Evolutionary conservation across 2,888 invertebrate genomes (phyloP).

Genomic region (Unio pictorum): DNA sequence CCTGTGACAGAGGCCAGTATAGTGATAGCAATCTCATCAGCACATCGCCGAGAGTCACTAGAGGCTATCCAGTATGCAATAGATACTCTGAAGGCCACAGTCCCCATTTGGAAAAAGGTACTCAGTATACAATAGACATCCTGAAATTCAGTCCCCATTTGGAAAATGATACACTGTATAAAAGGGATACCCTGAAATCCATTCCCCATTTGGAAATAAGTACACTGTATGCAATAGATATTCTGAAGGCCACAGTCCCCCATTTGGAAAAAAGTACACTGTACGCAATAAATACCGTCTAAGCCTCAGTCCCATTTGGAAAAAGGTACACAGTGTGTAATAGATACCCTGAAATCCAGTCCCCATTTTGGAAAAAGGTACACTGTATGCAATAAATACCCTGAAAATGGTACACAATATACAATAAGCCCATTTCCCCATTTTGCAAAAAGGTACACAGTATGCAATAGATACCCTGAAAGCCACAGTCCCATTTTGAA

Average conservation of each 20-base stretch:
- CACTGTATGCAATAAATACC: too few species aligned
- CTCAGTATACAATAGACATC: background rate
- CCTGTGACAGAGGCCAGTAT: slow-evolving; percentile 90
- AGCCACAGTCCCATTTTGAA: background rate
- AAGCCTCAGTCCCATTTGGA: background rate
- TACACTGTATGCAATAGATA: too few species aligned
- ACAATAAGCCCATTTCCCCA: too few species aligned
- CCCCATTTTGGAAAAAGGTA: background rate
- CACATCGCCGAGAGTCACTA: slow-evolving; percentile 87
- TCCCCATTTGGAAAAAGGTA: slow-evolving; percentile 95
- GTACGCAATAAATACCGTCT: background rate
- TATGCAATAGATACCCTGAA: background rate
- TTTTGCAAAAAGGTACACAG: slow-evolving; percentile 80
- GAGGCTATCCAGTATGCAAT: slow-evolving; percentile 88
- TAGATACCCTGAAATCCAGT: slow-evolving; percentile 81
- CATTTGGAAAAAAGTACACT: slow-evolving; percentile 80
- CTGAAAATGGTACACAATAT: too few species aligned
- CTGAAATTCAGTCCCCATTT: background rate
- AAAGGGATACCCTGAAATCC: slow-evolving; percentile 79
- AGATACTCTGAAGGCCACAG: slow-evolving; percentile 86
- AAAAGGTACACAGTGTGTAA: too few species aligned
- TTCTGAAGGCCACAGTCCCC: too few species aligned
- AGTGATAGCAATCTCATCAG: slow-evolving; percentile 90
- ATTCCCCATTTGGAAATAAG: slow-evolving; percentile 68
- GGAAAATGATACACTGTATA: background rate